Conservation (phyloP, 2,797 vertebrate genomes). For the Xyrichtys novacula region DNA sequence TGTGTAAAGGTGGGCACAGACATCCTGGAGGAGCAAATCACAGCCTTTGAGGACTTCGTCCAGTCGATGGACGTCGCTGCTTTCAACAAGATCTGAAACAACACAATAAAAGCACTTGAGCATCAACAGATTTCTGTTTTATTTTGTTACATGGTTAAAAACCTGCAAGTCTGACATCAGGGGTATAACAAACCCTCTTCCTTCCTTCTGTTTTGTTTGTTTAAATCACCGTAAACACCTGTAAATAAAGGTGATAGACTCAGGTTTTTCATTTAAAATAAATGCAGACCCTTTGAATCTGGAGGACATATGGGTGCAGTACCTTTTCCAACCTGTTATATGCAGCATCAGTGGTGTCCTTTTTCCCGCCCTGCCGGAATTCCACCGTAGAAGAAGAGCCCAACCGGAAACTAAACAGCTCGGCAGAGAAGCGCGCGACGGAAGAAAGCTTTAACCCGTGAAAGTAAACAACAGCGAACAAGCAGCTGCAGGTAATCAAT, state of each 20-base stretch:
- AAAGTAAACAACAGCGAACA: conserved; percentile 20
- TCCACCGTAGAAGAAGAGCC: conserved; percentile 34
- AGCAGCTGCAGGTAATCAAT: conserved; percentile 46
- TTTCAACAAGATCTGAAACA: conserved; percentile 96
- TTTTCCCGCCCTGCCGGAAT: neutral
- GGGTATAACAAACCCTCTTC: no score
- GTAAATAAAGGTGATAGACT: no score
- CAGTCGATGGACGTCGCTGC: conserved; percentile 99
- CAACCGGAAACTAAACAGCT: conserved; percentile 63
- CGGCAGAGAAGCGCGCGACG: conserved; percentile 12
- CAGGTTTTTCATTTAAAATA: no score
- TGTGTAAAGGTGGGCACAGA: conserved; percentile 89
- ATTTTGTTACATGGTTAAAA: neutral
- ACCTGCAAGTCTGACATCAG: neutral
- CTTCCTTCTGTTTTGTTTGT: no score
- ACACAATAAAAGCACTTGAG: conserved; percentile 72
- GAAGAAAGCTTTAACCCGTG: conserved; percentile 2
- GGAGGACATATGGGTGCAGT: neutral
- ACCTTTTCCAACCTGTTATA: fast-evolving
- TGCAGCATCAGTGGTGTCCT: neutral
- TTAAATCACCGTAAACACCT: no score
- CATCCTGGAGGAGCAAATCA: conserved; percentile 94
- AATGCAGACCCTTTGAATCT: no score
- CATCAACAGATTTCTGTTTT: neutral
- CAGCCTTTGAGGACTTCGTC: conserved; percentile 94